A percentile compares a stretch with the other conserved stretches of the same genome.
Conservation (phyloP, 1,140 invertebrate genomes). For the Calephelis virginiensis region DNA sequence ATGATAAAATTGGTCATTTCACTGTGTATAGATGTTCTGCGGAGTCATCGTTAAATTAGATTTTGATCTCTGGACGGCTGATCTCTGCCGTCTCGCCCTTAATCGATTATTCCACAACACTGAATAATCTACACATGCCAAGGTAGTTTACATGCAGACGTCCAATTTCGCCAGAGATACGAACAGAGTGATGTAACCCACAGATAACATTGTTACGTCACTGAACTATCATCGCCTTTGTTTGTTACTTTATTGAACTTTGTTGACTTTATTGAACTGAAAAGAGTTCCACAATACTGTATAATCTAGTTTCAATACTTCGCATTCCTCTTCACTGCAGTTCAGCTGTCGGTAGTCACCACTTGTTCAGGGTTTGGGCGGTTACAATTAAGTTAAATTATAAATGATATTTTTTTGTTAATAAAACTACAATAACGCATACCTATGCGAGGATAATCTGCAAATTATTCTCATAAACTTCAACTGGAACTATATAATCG, state of each 20-base stretch:
- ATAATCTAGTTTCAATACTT: not conserved
- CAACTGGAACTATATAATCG: too few species aligned
- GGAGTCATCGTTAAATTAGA: constrained; percentile 6
- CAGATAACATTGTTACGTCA: constrained; percentile 1
- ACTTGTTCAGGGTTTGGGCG: too few species aligned
- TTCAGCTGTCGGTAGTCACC: too few species aligned
- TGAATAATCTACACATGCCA: not conserved
- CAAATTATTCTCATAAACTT: too few species aligned
- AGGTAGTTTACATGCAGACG: constrained; percentile 6
- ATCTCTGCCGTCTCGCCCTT: constrained; percentile 1
- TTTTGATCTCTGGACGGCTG: constrained; percentile 8
- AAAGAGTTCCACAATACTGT: not conserved
- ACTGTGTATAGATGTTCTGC: not conserved
- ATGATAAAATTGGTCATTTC: too few species aligned
- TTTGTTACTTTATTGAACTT: too few species aligned
- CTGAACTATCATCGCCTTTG: not conserved
- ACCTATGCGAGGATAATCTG: too few species aligned
- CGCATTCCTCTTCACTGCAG: too few species aligned
- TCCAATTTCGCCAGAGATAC: not conserved
- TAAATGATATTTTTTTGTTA: too few species aligned
- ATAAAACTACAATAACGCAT: too few species aligned
- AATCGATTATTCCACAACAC: constrained; percentile 15
- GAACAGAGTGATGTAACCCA: constrained; percentile 5
- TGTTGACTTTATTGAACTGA: too few species aligned
- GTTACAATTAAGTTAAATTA: too few species aligned